These are phyloP conservation scores for Acanthisitta chloris DNA, from an alignment of 2,113 vertebrate genomes.

Conservation along the genomic window DNA sequence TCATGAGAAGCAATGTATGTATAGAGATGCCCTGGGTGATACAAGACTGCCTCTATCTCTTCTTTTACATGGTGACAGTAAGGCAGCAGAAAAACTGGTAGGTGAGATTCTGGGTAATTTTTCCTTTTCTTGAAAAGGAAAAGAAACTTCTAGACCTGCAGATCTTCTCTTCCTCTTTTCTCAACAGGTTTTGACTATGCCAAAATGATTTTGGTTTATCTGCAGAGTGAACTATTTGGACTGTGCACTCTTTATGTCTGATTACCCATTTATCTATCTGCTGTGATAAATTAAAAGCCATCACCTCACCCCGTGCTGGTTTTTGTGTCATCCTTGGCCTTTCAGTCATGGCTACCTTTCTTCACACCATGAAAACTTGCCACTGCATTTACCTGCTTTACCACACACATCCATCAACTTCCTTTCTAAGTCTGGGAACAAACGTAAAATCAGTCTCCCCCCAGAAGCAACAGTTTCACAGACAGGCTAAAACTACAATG, in stretches of 20 bases:
- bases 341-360: neutral
- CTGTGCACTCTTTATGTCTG: neutral
- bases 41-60: neutral
- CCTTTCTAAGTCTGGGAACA: neutral
- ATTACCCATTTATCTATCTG: neutral
- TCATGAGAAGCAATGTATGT: neutral
- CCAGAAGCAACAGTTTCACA: neutral
- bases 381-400: neutral
- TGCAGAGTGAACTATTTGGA: neutral
- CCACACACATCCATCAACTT: neutral
- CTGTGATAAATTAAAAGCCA: neutral
- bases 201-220: neutral
- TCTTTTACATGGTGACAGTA: neutral
- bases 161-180: neutral
- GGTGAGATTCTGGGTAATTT: neutral
- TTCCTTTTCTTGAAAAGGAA: neutral
- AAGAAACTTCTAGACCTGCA: neutral
- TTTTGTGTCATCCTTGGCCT: neutral
- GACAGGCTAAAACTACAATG: neutral
- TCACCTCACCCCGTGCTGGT: neutral
- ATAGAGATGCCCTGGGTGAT: neutral
- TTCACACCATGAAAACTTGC: neutral
- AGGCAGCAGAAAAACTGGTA: neutral
- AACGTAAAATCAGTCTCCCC: neutral
- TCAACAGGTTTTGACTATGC: neutral